A percentile compares a stretch with the other conserved stretches of the same genome.
Conservation (phyloP, 2,888 invertebrate genomes). For the Gasteruption jaculator region DNA sequence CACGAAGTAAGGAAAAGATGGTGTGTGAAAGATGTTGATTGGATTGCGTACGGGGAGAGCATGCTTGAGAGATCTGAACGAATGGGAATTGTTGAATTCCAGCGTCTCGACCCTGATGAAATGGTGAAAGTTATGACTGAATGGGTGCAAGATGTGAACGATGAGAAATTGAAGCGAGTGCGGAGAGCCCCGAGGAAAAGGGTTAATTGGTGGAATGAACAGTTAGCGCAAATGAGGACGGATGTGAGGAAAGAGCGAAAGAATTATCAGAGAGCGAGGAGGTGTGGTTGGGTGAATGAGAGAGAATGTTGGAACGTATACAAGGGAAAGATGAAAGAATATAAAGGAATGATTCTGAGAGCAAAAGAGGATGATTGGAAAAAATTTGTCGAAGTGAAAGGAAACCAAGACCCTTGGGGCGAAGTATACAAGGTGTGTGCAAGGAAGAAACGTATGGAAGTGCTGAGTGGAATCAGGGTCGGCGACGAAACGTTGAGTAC, state of each 20-base stretch:
- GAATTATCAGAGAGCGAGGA: not conserved
- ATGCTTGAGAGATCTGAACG: not conserved
- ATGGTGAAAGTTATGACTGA: not conserved
- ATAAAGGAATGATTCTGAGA: not conserved
- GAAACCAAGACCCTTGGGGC: constrained; percentile 4
- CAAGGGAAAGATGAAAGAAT: not conserved
- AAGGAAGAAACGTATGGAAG: not conserved
- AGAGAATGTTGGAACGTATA: no score
- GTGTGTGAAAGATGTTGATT: not conserved
- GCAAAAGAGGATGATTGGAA: constrained; percentile 11
- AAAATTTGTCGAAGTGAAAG: constrained; percentile 1
- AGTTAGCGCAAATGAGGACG: not conserved
- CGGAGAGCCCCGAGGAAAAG: no score
- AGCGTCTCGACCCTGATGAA: not conserved
- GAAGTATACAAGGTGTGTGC: constrained; percentile 8
- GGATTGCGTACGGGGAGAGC: not conserved
- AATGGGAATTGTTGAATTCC: not conserved
- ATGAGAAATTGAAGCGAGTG: not conserved
- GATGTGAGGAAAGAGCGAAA: not conserved
- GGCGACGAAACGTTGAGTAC: not conserved
- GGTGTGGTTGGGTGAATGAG: no score
- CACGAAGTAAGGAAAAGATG: not conserved
- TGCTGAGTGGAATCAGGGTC: not conserved
- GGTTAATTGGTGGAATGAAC: not conserved
- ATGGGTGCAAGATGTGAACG: not conserved